Evolutionary conservation across 1,140 invertebrate genomes (phyloP).

Genomic region (Drosophila parvula): DNA sequence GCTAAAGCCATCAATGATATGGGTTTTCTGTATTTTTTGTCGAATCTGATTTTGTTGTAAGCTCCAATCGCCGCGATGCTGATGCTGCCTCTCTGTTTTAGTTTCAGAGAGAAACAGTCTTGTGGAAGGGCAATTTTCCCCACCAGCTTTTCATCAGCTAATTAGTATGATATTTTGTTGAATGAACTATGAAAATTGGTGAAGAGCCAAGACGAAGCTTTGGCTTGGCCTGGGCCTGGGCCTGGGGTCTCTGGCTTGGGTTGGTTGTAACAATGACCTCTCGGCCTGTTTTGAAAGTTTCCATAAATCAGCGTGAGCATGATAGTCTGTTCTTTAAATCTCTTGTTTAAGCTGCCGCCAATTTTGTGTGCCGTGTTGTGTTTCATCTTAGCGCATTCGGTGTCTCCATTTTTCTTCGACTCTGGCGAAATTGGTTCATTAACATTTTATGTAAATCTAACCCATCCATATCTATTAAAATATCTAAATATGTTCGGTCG

Average conservation of each 20-base stretch:
- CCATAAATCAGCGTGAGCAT: slow-evolving; percentile 35
- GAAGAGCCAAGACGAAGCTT: slow-evolving; percentile 28
- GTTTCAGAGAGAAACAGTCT: neutral
- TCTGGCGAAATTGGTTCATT: slow-evolving; percentile 67
- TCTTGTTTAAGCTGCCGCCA: slow-evolving; percentile 47
- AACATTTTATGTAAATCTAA: slow-evolving; percentile 68
- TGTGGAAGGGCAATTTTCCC: slow-evolving; percentile 19
- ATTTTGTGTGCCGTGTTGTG: slow-evolving; percentile 12
- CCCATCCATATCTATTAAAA: slow-evolving; percentile 30
- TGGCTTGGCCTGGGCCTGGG: neutral
- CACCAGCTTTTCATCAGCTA: slow-evolving; percentile 48
- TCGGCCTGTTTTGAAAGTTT: slow-evolving; percentile 41
- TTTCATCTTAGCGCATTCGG: slow-evolving; percentile 61
- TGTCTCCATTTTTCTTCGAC: slow-evolving; percentile 39
- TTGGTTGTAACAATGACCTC: slow-evolving; percentile 46
- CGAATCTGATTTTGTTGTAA: slow-evolving; percentile 39
- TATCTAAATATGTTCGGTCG: slow-evolving; percentile 26
- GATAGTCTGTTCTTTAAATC: slow-evolving; percentile 35
- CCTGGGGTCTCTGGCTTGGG: neutral
- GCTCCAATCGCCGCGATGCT: neutral
- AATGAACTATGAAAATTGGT: slow-evolving; percentile 28
- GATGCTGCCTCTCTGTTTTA: slow-evolving; percentile 13
- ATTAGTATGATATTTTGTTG: slow-evolving; percentile 45
- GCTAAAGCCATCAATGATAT: slow-evolving; percentile 64
- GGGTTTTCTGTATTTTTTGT: slow-evolving; percentile 57